Evolutionary conservation across 2,113 vertebrate genomes (phyloP).

Genomic region (Vidua macroura): DNA sequence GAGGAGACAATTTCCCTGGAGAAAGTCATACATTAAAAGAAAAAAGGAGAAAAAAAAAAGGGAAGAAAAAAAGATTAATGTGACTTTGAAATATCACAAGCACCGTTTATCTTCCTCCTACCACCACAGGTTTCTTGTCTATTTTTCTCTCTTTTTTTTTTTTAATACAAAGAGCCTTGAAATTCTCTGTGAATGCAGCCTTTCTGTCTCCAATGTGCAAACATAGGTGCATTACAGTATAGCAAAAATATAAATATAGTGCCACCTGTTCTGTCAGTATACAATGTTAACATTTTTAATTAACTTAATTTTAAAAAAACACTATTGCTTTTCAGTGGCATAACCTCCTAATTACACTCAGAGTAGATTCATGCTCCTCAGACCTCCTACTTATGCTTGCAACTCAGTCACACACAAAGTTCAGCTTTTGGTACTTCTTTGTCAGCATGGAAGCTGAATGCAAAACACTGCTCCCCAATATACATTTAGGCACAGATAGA

Average conservation of each 20-base stretch:
- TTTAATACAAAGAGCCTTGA: constrained; percentile 37
- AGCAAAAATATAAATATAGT: constrained; percentile 6
- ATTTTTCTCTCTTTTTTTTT: not conserved
- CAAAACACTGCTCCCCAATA: not conserved
- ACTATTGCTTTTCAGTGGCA: not conserved
- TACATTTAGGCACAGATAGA: not conserved
- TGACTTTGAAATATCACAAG: constrained; percentile 67
- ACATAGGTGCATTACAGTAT: not conserved
- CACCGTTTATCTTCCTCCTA: constrained; percentile 64
- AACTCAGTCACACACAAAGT: not conserved
- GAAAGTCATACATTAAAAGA: constrained; percentile 65
- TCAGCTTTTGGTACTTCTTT: not conserved
- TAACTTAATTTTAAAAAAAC: not conserved
- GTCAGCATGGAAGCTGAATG: not conserved
- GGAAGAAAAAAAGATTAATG: constrained; percentile 50
- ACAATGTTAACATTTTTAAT: not conserved
- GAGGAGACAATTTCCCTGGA: constrained; percentile 64
- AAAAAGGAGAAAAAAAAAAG: not conserved
- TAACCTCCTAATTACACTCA: not conserved
- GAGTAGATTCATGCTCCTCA: not conserved
- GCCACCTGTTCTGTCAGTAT: not conserved
- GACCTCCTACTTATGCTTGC: not conserved
- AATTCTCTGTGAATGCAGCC: constrained; percentile 4
- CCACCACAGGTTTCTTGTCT: constrained; percentile 42
- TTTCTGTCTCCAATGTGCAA: not conserved